Conservation (phyloP, 2,888 invertebrate genomes). For the Noctua comes region DNA sequence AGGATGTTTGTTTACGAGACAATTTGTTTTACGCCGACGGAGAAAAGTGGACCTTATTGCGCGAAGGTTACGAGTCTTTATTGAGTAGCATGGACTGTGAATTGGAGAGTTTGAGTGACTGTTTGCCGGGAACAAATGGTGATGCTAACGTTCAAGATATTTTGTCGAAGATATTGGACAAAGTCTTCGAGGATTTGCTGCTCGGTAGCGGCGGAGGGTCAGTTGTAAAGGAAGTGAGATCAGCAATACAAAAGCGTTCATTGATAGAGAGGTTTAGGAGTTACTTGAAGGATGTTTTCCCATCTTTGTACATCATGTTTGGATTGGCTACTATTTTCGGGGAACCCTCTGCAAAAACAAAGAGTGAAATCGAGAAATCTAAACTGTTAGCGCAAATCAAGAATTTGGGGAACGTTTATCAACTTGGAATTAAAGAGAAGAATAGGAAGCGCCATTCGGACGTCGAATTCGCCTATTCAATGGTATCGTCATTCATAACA, state of each 20-base stretch:
- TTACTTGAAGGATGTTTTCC: conserved; percentile 85
- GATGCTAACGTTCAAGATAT: conserved; percentile 87
- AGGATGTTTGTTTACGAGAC: conserved; percentile 89
- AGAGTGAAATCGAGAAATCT: conserved; percentile 73
- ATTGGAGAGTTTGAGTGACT: conserved; percentile 84
- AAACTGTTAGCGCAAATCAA: conserved; percentile 77
- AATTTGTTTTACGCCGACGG: conserved; percentile 88
- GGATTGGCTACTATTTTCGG: conserved; percentile 76
- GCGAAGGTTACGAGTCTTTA: conserved; percentile 81
- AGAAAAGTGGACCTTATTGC: conserved; percentile 86
- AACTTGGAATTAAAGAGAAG: conserved; percentile 76
- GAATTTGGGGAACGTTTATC: conserved; percentile 74
- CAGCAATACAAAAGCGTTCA: conserved; percentile 75
- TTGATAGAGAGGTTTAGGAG: conserved; percentile 79
- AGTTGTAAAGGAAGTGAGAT: conserved; percentile 78
- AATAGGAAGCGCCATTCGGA: conserved; percentile 72
- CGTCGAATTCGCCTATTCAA: conserved; percentile 78
- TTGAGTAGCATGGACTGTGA: conserved; percentile 78
- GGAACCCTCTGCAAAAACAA: conserved; percentile 75
- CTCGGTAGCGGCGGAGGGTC: conserved; percentile 77
- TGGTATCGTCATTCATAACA: conserved; percentile 79
- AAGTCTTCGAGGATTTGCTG: conserved; percentile 84
- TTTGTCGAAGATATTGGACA: conserved; percentile 87
- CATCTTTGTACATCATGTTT: conserved; percentile 82
- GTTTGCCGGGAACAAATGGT: conserved; percentile 88